Evolutionary conservation across 2,797 vertebrate species (phyloP), one percentile per base, ranked within the genome.

Genomic region (Forpus xanthops): DNA sequence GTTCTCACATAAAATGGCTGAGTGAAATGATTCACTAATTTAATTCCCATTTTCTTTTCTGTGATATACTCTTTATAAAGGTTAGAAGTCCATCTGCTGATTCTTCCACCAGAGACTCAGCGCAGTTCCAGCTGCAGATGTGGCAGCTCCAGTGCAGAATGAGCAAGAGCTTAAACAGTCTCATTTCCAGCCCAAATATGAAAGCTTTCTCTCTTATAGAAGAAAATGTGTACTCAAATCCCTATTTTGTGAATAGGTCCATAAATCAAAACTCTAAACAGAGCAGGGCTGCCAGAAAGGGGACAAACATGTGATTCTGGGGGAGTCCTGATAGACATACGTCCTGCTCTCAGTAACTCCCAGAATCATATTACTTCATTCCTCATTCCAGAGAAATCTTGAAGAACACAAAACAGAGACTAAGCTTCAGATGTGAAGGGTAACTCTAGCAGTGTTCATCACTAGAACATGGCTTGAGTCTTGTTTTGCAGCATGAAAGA

Each of bases 41-140:
- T 96, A 96, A 96, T 92, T 92, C 91, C 75, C 93, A 73, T 75
- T 85, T 94, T 75, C 75, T 96, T 93, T 91, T 52, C 60, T 72
- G 39, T 87, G 76, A 53, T 87, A 72, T 75, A 96, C 33, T 84
- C 89, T 96, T 96, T 96, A 53, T 83, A 97, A 97, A 96, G 96
- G 95, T 97, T 96, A 93, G 72, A 93, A 91, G 96, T 96, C 94
- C 95, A 97, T 97, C 90, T 97, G 96, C 89, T 94, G 80, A 39
- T 73, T 76, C 90, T 96, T 95, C 85, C 86, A 50, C 94, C 68
- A 76, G 94, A 96, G 58, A 61, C 35, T 94, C 28, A 12, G 75
- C 65, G 50, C 58, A 85, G 31, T 80, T 96, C 88, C 93, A 85
- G 73, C 71, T 96, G 83, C 96, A 97, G 92, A 97, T 95, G 95